These are phyloP conservation scores for Antrozous pallidus DNA, from an alignment of 2,797 vertebrate species.

Conservation along the genomic window DNA sequence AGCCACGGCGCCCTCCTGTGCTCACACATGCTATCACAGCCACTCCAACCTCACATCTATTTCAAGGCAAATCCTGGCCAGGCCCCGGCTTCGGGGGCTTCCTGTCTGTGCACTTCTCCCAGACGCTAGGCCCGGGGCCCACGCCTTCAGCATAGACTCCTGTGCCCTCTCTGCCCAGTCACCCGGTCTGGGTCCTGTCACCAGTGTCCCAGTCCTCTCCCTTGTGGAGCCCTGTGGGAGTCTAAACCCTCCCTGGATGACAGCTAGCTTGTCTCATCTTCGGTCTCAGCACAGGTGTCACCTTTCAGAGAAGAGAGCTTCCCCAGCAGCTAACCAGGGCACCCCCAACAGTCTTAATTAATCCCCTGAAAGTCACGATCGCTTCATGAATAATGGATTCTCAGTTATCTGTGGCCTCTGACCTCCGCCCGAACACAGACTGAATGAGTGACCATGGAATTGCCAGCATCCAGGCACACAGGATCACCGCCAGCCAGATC, in stretches of 20 bases:
- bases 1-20: background rate
- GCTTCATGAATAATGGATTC: fast-evolving
- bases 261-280: background rate
- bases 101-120: fast-evolving
- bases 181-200: fast-evolving
- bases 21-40: fast-evolving
- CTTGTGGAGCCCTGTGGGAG: background rate
- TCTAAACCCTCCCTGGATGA: fast-evolving
- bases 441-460: background rate
- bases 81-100: too few species aligned
- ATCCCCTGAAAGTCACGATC: background rate
- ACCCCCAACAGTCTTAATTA: background rate
- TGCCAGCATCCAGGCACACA: background rate
- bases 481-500: background rate
- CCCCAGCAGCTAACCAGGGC: fast-evolving
- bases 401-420: background rate
- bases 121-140: background rate
- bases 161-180: fast-evolving
- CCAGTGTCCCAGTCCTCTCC: too few species aligned
- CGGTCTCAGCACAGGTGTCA: too few species aligned
- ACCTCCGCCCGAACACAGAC: background rate
- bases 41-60: background rate
- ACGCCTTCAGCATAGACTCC: fast-evolving
- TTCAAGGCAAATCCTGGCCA: fast-evolving
- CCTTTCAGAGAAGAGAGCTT: background rate